A percentile compares a stretch with the other conserved stretches of the same genome.
Conservation (phyloP, 2,797 vertebrate species). For the Sphenodon punctatus region DNA sequence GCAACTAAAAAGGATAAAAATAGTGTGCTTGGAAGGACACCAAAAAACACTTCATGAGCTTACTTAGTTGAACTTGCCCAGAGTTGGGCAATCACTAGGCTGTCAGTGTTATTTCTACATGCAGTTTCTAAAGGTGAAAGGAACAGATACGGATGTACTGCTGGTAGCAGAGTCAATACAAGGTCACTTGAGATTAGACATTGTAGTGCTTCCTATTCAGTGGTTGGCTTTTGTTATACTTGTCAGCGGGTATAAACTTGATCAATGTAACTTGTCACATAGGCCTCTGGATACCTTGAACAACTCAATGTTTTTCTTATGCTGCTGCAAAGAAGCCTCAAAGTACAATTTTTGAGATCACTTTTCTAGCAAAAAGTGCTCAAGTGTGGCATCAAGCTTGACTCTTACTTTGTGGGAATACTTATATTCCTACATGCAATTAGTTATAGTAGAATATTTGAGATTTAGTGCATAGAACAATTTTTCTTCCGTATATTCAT, state of each 20-base stretch:
- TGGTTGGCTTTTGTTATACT: not conserved
- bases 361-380: not conserved
- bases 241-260: too few species aligned
- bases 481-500: not conserved
- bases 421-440: not conserved
- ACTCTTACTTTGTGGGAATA: not conserved
- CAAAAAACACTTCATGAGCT: too few species aligned
- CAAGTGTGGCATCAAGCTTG: not conserved
- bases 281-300: not conserved
- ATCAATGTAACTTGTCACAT: not conserved
- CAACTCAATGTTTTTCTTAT: not conserved
- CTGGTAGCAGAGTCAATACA: not conserved
- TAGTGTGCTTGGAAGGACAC: too few species aligned
- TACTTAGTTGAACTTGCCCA: too few species aligned
- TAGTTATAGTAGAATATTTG: not conserved
- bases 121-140: not conserved
- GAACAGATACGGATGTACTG: not conserved
- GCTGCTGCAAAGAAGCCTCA: not conserved
- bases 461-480: not conserved
- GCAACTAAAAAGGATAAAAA: too few species aligned
- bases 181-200: too few species aligned
- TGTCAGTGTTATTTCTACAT: not conserved
- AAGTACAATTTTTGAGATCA: not conserved
- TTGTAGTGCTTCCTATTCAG: accelerated
- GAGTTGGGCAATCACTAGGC: too few species aligned